Conservation (phyloP, 2,888 invertebrate genomes). For the Lasius fuliginosus region DNA sequence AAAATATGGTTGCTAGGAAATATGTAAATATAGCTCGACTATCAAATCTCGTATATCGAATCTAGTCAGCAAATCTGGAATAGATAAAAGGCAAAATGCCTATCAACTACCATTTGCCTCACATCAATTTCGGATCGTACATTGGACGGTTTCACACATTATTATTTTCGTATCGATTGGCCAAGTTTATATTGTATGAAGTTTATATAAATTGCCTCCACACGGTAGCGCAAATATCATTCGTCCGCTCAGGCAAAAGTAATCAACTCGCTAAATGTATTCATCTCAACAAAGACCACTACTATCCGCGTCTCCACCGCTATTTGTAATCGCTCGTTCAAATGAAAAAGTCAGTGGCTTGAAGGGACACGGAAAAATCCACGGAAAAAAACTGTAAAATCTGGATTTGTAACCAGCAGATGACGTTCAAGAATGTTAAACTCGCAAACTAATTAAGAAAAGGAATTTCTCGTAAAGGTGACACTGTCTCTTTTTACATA, state of each 20-base stretch:
- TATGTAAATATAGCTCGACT: background rate
- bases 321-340: slow-evolving; percentile 12
- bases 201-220: slow-evolving; percentile 47
- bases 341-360: slow-evolving; percentile 3
- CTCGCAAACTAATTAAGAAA: slow-evolving; percentile 46
- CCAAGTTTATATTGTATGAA: slow-evolving; percentile 29
- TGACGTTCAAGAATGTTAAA: slow-evolving; percentile 20
- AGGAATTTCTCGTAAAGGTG: background rate
- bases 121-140: slow-evolving; percentile 20
- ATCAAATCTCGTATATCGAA: background rate
- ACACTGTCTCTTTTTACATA: background rate
- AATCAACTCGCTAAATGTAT: slow-evolving; percentile 51
- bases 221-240: slow-evolving; percentile 27
- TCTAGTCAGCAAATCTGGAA: background rate
- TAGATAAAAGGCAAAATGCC: slow-evolving; percentile 18
- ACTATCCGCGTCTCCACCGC: slow-evolving; percentile 1
- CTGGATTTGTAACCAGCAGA: background rate
- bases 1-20: slow-evolving; percentile 16
- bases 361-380: background rate
- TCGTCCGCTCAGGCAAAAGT: slow-evolving; percentile 25
- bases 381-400: background rate
- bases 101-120: slow-evolving; percentile 4
- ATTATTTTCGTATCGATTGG: slow-evolving; percentile 35
- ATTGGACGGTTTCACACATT: slow-evolving; percentile 36
- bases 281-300: slow-evolving; percentile 26